phyloP scores from a whole-genome alignment of 35 echinoderm and acorn worm genomes.

The Nesometra sesokonis region DNA sequence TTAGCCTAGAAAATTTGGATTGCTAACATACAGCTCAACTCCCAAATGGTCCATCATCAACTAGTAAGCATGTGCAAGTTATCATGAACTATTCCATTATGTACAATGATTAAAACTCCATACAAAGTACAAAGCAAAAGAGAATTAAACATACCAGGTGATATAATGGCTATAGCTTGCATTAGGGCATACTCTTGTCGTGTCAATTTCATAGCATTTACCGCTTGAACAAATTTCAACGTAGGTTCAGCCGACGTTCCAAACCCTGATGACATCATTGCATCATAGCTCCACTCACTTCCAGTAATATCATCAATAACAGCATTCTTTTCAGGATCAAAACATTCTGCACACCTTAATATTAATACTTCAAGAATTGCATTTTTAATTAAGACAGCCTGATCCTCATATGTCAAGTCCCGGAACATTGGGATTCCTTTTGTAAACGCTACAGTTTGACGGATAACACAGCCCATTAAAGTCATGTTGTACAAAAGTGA shows the following conservation, averaged over 20 bases:
- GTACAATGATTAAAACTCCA: background rate
- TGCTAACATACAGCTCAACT: no score
- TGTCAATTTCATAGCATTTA: slow-evolving; percentile 71
- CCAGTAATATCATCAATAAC: slow-evolving; percentile 95
- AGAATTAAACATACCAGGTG: slow-evolving; percentile 55
- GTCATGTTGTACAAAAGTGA: slow-evolving; percentile 86
- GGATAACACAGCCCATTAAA: slow-evolving; percentile 79
- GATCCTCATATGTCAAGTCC: slow-evolving; percentile 88
- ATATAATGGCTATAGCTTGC: slow-evolving; percentile 89
- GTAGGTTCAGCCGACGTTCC: slow-evolving; percentile 67
- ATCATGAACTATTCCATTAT: no score
- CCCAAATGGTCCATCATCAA: no score
- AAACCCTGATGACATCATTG: slow-evolving; percentile 86
- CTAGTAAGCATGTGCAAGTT: no score
- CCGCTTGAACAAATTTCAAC: slow-evolving; percentile 86
- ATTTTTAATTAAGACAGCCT: slow-evolving; percentile 93
- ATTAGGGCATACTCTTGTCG: slow-evolving; percentile 75
- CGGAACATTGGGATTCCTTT: slow-evolving; percentile 92
- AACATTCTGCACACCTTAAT: slow-evolving; percentile 89
- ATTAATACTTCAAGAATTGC: slow-evolving; percentile 95
- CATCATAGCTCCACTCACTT: slow-evolving; percentile 84
- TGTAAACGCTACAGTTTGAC: slow-evolving; percentile 95
- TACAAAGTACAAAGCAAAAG: background rate
- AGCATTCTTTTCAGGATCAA: slow-evolving; percentile 68
- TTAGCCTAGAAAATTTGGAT: no score